Base-by-base conservation (phyloP, 2,113 vertebrate species). In the Alectura lathami region DNA sequence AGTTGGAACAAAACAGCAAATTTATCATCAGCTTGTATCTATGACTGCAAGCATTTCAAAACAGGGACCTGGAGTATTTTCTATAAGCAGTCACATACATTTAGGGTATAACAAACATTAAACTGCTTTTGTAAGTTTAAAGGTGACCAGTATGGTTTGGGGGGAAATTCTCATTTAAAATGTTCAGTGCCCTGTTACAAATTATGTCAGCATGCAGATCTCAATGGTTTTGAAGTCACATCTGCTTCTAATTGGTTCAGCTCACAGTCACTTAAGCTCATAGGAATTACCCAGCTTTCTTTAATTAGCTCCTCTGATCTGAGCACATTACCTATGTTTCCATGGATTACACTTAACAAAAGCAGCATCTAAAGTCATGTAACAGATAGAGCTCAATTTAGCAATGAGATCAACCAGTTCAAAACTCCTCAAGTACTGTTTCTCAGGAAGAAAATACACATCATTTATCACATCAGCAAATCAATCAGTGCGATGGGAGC, bases 241-340 rank as follows among this genome's bases (percentile, higher is more conserved):
- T 91, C 88, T 91, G 88, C 75, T 88, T 64, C 68, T 64, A 11
- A 84, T 88, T 1, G 1, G 68, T 66, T 53, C 80, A 34, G 51
- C 88, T 91, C 80, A 59, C 63, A 76, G 69, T 45, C 75, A 36
- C 63, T 62, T 34, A 60, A 60, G 57, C 69, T 85, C 72, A 60
- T 51, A 50, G 18, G 45, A 69, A 80, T 76, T 70, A 45, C 51
- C 54, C 82, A 80, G 88, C 81, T 88, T 80, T 54, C 74, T 64
- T 85, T 82, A 60, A 89, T 86, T 73, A 92, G 66, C 64, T 73
- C 32, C 93, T 82, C 81, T 72, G 59, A 78, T 89, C 53, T 24
- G 47, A 62, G 77, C 70, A 56, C n/a, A 10, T 34, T 73, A 77
- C 59, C 53, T 82, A 5, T 17, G 47, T 62, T 67, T 63, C 45